These are phyloP conservation scores for Boloria euphrosyne DNA, from an alignment of 2,888 invertebrate species.

Conservation along the genomic window DNA sequence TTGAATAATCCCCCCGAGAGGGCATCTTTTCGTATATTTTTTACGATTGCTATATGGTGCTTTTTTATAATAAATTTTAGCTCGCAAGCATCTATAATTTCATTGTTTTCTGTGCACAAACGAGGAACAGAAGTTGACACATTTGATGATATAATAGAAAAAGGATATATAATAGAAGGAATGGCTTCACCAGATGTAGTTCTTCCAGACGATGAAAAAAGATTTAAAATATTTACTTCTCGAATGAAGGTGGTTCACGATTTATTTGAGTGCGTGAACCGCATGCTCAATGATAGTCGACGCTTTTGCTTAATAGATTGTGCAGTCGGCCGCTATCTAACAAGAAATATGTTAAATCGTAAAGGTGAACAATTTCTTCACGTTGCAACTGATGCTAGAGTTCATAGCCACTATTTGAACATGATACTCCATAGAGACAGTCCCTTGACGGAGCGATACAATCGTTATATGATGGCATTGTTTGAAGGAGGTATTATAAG, in stretches of 20 bases:
- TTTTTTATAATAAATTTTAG: conserved; percentile 71
- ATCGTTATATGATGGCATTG: conserved; percentile 58
- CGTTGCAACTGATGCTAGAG: conserved; percentile 60
- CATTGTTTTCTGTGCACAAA: conserved; percentile 68
- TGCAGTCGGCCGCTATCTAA: conserved; percentile 62
- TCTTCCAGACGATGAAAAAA: conserved; percentile 66
- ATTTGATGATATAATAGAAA: conserved; percentile 68
- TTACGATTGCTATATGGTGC: conserved; percentile 65
- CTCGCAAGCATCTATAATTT: conserved; percentile 70
- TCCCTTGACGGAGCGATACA: conserved; percentile 57
- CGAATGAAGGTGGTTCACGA: conserved; percentile 56
- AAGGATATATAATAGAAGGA: conserved; percentile 68
- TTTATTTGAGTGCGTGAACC: conserved; percentile 57
- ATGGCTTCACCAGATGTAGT: conserved; percentile 70
- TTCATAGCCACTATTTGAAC: conserved; percentile 68
- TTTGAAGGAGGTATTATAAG: conserved; percentile 68
- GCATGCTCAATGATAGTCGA: conserved; percentile 56
- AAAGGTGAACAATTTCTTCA: conserved; percentile 72
- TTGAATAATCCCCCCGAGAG: conserved; percentile 59
- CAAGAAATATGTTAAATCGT: conserved; percentile 60
- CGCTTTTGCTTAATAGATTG: conserved; percentile 74
- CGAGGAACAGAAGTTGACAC: conserved; percentile 72
- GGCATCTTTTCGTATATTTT: conserved; percentile 61
- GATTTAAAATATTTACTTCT: conserved; percentile 59
- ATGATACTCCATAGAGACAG: conserved; percentile 64